Evolutionary conservation across 2,888 invertebrate genomes (phyloP).

Genomic region (Drosophila borealis): DNA sequence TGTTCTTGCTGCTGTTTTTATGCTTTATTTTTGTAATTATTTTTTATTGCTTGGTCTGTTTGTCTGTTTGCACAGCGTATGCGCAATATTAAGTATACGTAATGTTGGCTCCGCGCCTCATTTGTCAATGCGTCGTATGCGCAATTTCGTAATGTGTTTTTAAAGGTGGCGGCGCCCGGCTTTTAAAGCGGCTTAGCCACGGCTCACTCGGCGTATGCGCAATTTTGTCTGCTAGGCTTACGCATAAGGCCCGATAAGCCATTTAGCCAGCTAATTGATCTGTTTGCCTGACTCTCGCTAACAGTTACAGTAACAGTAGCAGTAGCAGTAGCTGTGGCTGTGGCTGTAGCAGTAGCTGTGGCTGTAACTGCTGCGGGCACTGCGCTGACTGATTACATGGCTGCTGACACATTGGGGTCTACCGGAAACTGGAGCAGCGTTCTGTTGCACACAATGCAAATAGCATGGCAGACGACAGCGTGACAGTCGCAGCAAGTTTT

Average conservation of each 20-base stretch:
- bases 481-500: constrained; percentile 52
- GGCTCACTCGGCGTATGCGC: constrained; percentile 26
- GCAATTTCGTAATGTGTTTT: constrained; percentile 35
- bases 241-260: constrained; percentile 47
- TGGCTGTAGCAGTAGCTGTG: neutral
- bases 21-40: constrained; percentile 35
- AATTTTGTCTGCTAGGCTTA: constrained; percentile 26
- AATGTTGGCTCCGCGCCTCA: constrained; percentile 30
- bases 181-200: constrained; percentile 18
- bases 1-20: neutral
- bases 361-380: constrained; percentile 9
- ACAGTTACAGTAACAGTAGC: neutral
- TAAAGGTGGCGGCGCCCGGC: constrained; percentile 8
- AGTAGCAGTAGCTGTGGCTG: neutral
- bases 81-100: constrained; percentile 16
- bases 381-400: constrained; percentile 59
- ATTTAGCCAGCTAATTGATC: constrained; percentile 61
- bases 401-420: constrained; percentile 64
- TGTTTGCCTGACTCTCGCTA: constrained; percentile 32
- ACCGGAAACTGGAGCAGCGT: constrained; percentile 44
- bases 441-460: constrained; percentile 45
- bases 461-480: constrained; percentile 39
- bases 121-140: constrained; percentile 38
- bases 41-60: constrained; percentile 34
- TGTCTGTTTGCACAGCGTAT: constrained; percentile 9